Percentiles rank a stretch among this genome's conserved stretches.
These are phyloP conservation scores for Danio albolineatus DNA, from an alignment of 2,797 vertebrate genomes.

Conservation along the genomic window DNA sequence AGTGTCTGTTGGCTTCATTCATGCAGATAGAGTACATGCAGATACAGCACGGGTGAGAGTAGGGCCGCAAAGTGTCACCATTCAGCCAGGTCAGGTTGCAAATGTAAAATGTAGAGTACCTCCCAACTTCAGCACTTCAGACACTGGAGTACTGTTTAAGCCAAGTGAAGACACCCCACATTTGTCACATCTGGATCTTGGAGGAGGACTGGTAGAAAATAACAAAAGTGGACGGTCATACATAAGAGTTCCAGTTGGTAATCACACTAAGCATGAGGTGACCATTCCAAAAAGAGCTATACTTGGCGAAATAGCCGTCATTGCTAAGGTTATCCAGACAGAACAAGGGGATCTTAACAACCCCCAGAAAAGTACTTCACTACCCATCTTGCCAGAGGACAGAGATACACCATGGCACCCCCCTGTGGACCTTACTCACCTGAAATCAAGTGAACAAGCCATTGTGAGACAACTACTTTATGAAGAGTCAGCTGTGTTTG, in stretches of 20 bases:
- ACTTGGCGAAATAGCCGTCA: background rate
- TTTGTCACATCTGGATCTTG: background rate
- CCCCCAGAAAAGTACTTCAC: background rate
- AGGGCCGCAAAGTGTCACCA: background rate
- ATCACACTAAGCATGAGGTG: background rate
- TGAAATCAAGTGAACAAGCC: background rate
- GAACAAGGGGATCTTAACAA: background rate
- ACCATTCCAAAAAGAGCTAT: background rate
- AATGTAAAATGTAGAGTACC: background rate
- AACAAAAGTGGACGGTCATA: background rate
- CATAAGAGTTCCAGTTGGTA: background rate
- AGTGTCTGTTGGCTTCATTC: background rate
- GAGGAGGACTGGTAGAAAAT: background rate
- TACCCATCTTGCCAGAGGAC: background rate
- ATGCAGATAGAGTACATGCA: background rate
- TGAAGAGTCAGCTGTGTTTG: conserved; percentile 1
- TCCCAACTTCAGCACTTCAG: background rate
- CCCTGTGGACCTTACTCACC: background rate
- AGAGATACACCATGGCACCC: background rate
- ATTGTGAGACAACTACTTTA: background rate
- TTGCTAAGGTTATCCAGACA: background rate
- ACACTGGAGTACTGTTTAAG: background rate
- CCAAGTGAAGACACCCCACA: background rate
- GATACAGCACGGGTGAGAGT: background rate
- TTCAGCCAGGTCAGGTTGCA: background rate